Percentiles rank a stretch among this genome's conserved stretches.
phyloP scores from a whole-genome alignment of 1,140 invertebrate genomes.

The Drosophila auraria region DNA sequence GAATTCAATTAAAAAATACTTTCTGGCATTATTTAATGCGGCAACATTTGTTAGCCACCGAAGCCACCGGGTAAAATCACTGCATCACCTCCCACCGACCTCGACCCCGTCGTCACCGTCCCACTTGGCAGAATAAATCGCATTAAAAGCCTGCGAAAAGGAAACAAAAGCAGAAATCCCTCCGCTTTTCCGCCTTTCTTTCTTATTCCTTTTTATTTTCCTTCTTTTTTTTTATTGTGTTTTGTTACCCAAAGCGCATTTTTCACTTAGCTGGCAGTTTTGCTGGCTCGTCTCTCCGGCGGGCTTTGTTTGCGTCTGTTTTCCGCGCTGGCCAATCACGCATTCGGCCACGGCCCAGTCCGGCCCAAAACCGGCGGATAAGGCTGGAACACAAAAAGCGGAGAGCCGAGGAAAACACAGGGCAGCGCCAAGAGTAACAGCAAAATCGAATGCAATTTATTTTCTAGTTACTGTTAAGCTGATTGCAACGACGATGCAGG shows the following conservation, averaged over 20 bases:
- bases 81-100: slow-evolving; percentile 29
- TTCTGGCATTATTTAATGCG: slow-evolving; percentile 51
- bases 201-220: slow-evolving; percentile 29
- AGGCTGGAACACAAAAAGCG: slow-evolving; percentile 29
- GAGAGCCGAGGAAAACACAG: slow-evolving; percentile 12
- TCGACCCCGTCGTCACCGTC: neutral
- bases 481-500: slow-evolving; percentile 69
- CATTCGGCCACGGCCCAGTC: slow-evolving; percentile 60
- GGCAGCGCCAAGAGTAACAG: slow-evolving; percentile 35
- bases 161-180: slow-evolving; percentile 58
- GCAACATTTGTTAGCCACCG: slow-evolving; percentile 54
- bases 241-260: slow-evolving; percentile 60
- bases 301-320: slow-evolving; percentile 50
- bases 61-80: slow-evolving; percentile 54
- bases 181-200: slow-evolving; percentile 25
- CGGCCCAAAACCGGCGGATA: slow-evolving; percentile 52
- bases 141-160: slow-evolving; percentile 58
- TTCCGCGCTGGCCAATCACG: slow-evolving; percentile 73
- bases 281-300: slow-evolving; percentile 40
- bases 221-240: slow-evolving; percentile 20
- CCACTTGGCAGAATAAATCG: slow-evolving; percentile 26
- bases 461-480: slow-evolving; percentile 82
- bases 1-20: slow-evolving; percentile 71
- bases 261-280: slow-evolving; percentile 56
- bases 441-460: slow-evolving; percentile 82